Percentiles rank a stretch among this genome's conserved stretches.
Conservation (phyloP, 2,113 vertebrate genomes). For the Protobothrops mucrosquamatus region DNA sequence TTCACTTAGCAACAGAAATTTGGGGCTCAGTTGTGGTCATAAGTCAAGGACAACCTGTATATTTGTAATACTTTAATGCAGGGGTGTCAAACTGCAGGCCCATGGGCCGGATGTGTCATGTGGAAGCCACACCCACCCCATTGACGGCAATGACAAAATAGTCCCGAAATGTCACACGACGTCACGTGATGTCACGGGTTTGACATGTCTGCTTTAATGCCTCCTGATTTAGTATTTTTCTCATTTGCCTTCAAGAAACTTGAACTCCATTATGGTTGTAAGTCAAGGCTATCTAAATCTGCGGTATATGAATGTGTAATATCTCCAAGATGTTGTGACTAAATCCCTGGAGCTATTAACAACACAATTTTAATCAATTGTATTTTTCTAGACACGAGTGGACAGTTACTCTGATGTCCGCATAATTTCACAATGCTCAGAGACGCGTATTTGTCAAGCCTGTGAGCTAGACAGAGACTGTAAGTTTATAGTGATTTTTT, state of each 20-base stretch:
- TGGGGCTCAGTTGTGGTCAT: no score
- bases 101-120: no score
- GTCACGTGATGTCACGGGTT: no score
- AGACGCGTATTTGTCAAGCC: constrained; percentile 68
- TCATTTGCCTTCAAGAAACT: background rate
- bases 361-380: constrained; percentile 19
- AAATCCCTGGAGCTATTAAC: background rate
- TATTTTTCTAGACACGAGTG: constrained; percentile 75
- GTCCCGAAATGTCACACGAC: no score
- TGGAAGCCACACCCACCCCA: no score
- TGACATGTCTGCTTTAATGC: background rate
- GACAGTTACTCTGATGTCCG: constrained; percentile 74
- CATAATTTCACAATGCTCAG: constrained; percentile 27
- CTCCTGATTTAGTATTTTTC: background rate
- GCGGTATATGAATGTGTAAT: background rate
- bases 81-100: no score
- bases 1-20: no score
- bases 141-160: no score
- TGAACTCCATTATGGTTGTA: background rate
- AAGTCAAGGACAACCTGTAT: no score
- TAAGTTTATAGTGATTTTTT: constrained; percentile 70
- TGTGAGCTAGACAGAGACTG: constrained; percentile 73
- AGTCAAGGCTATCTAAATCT: background rate
- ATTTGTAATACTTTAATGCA: no score
- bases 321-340: background rate